A percentile compares a stretch with the other conserved stretches of the same genome.
These are phyloP conservation scores for Psylliodes chrysocephalus DNA, from an alignment of 2,888 invertebrate species.

Conservation along the genomic window DNA sequence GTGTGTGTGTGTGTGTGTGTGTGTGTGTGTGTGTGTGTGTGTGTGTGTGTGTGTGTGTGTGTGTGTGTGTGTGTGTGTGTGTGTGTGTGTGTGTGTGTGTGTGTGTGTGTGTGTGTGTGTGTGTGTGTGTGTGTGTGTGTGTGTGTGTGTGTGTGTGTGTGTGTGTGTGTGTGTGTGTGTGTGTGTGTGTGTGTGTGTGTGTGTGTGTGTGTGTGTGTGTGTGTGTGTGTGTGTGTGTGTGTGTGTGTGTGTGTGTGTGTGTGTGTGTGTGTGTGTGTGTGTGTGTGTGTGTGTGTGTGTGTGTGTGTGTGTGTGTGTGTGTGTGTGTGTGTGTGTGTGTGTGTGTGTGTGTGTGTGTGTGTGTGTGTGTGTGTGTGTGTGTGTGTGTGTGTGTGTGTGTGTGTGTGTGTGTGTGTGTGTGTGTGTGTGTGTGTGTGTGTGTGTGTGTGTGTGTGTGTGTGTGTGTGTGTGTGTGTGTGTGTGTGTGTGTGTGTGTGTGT, in stretches of 20 bases:
- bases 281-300: conserved; percentile 10
- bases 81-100: conserved; percentile 8
- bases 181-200: conserved; percentile 10
- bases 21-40: conserved; percentile 5
- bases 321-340: conserved; percentile 15
- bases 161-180: conserved; percentile 10
- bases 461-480: conserved; percentile 3
- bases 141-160: conserved; percentile 10
- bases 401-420: conserved; percentile 14
- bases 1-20: conserved; percentile 10
- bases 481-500: conserved; percentile 14
- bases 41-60: conserved; percentile 8
- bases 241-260: background rate
- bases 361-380: conserved; percentile 13
- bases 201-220: conserved; percentile 6
- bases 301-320: conserved; percentile 10
- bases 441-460: conserved; percentile 14
- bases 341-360: conserved; percentile 14
- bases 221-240: conserved; percentile 6
- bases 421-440: conserved; percentile 12
- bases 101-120: conserved; percentile 10
- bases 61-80: conserved; percentile 6
- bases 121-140: conserved; percentile 8
- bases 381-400: conserved; percentile 14
- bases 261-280: conserved; percentile 12